A percentile compares a stretch with the other conserved stretches of the same genome.
Evolutionary conservation across 2,797 vertebrate species (phyloP).

Genomic region (Rallus crepitans): DNA sequence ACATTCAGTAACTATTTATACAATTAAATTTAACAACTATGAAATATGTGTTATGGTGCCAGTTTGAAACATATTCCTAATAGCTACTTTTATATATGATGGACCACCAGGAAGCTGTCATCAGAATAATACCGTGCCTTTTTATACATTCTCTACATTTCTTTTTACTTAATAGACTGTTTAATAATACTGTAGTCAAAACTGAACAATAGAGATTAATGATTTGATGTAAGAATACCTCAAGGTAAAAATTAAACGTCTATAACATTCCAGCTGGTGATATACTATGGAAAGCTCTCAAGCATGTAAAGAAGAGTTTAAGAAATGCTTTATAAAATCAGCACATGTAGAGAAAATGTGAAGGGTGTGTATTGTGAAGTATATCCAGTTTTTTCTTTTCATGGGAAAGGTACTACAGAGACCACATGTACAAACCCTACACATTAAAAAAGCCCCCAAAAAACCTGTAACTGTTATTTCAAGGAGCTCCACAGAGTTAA

Average conservation of each 20-base stretch:
- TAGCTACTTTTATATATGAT: constrained; percentile 40
- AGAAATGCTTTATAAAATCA: constrained; percentile 11
- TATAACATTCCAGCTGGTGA: constrained; percentile 7
- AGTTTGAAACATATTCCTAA: constrained; percentile 50
- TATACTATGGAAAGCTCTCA: not conserved
- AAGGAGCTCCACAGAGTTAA: not conserved
- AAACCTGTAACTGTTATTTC: not conserved
- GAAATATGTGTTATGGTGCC: constrained; percentile 30
- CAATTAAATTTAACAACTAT: constrained; percentile 48
- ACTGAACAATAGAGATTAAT: constrained; percentile 56
- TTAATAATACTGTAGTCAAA: constrained; percentile 44
- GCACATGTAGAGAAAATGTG: not conserved
- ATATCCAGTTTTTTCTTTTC: not conserved
- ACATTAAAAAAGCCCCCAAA: accelerated
- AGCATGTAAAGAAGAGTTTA: not conserved
- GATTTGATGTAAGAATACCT: constrained; percentile 22
- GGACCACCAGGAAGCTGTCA: constrained; percentile 49
- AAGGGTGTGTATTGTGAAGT: not conserved
- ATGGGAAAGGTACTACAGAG: not conserved
- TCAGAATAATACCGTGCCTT: constrained; percentile 26
- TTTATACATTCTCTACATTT: constrained; percentile 7
- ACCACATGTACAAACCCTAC: not conserved
- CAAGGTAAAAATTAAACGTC: constrained; percentile 43
- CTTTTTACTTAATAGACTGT: constrained; percentile 47
- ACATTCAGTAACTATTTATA: constrained; percentile 36